Evolutionary conservation across 2,113 vertebrate species (phyloP).

Genomic region (Buteo buteo): DNA sequence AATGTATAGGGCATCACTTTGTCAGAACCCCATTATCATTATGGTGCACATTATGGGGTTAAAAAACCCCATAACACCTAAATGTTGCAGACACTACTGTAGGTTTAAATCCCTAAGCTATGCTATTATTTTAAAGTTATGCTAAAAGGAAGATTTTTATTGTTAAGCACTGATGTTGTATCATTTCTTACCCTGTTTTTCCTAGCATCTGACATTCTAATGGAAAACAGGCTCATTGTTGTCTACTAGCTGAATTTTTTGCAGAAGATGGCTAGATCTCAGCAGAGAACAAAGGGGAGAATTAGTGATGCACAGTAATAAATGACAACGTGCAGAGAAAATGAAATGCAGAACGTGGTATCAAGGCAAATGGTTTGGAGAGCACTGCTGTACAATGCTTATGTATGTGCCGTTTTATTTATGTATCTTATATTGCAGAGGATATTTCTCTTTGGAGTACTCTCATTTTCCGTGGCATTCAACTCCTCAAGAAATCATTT

Average conservation of each 20-base stretch:
- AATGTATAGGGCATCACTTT: background rate
- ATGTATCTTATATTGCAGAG: background rate
- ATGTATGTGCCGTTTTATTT: background rate
- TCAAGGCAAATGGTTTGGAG: background rate
- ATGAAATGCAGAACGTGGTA: background rate
- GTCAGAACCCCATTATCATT: background rate
- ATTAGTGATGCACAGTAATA: background rate
- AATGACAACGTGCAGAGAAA: background rate
- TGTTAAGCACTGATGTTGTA: background rate
- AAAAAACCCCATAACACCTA: accelerated
- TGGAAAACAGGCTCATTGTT: background rate
- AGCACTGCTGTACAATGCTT: background rate
- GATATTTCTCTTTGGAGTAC: background rate
- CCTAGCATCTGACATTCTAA: background rate
- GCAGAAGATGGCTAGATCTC: background rate
- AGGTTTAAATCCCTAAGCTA: background rate
- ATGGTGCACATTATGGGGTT: background rate
- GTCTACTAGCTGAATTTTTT: background rate
- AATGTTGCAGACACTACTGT: background rate
- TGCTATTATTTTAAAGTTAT: background rate
- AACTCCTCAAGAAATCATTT: background rate
- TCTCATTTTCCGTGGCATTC: background rate
- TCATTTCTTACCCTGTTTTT: background rate
- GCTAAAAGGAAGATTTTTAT: background rate
- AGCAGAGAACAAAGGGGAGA: background rate